phyloP scores from a whole-genome alignment of 2,113 vertebrate genomes.

The Salminus brasiliensis region DNA sequence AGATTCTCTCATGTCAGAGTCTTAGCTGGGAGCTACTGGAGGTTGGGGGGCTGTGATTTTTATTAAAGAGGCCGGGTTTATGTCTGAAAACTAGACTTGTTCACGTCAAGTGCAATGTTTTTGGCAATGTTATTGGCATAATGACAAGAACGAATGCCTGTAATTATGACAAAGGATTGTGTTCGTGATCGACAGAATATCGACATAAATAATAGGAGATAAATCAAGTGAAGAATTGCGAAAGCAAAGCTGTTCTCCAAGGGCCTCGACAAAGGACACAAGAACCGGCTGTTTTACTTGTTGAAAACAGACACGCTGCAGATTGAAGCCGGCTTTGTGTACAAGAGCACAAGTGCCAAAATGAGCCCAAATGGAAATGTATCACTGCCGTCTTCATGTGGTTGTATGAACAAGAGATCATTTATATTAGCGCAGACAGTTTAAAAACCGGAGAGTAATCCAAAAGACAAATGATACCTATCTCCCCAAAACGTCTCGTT shows the following conservation, averaged over 20 bases:
- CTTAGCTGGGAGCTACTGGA: constrained; percentile 14
- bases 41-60: constrained; percentile 22
- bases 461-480: constrained; percentile 36
- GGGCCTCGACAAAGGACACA: background rate
- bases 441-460: constrained; percentile 31
- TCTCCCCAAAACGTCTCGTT: constrained; percentile 23
- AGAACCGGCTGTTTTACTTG: background rate
- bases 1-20: constrained; percentile 73
- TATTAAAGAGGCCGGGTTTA: constrained; percentile 16
- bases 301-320: background rate
- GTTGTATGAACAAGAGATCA: constrained; percentile 17
- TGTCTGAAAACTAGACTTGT: constrained; percentile 18
- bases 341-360: background rate
- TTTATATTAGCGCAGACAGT: constrained; percentile 34
- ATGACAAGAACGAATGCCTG: background rate
- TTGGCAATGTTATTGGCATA: background rate
- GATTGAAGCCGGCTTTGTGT: background rate
- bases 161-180: background rate
- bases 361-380: background rate
- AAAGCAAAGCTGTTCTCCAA: too few species aligned
- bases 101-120: constrained; percentile 8
- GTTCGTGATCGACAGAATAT: background rate
- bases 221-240: too few species aligned
- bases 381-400: constrained; percentile 1
- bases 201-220: background rate